These are phyloP conservation scores for Solenopsis fugax DNA, from an alignment of 1,140 invertebrate species.

Conservation along the genomic window DNA sequence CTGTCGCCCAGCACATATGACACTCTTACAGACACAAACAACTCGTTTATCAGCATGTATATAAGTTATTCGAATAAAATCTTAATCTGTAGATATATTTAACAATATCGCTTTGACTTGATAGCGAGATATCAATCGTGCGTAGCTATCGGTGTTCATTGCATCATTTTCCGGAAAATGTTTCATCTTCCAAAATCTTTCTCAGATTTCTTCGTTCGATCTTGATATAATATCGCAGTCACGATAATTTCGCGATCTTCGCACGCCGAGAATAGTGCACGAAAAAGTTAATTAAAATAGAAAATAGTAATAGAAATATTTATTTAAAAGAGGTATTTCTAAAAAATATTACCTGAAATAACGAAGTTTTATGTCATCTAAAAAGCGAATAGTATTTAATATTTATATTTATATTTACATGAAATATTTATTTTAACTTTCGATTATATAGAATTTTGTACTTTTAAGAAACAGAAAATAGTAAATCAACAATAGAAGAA, in stretches of 20 bases:
- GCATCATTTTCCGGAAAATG: background rate
- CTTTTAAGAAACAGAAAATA: too few relatives aligned
- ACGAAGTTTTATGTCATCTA: too few relatives aligned
- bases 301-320: too few relatives aligned
- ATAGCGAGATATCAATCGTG: background rate
- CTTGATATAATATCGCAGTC: background rate
- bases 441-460: too few relatives aligned
- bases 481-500: too few relatives aligned
- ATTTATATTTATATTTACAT: too few relatives aligned
- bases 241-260: background rate
- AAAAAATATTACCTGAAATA: too few relatives aligned
- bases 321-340: too few relatives aligned
- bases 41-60: background rate
- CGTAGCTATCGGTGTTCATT: background rate
- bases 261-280: background rate
- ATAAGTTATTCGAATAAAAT: slow-evolving; percentile 6
- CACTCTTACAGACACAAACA: background rate
- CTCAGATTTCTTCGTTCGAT: background rate
- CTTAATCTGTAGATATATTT: background rate
- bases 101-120: background rate
- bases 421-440: too few relatives aligned
- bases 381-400: too few relatives aligned
- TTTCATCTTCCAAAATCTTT: background rate
- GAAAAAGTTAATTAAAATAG: too few relatives aligned
- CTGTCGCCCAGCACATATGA: slow-evolving; percentile 49